Evolutionary conservation across 2,888 invertebrate species (phyloP).

Genomic region (Epinotia brunnichana): DNA sequence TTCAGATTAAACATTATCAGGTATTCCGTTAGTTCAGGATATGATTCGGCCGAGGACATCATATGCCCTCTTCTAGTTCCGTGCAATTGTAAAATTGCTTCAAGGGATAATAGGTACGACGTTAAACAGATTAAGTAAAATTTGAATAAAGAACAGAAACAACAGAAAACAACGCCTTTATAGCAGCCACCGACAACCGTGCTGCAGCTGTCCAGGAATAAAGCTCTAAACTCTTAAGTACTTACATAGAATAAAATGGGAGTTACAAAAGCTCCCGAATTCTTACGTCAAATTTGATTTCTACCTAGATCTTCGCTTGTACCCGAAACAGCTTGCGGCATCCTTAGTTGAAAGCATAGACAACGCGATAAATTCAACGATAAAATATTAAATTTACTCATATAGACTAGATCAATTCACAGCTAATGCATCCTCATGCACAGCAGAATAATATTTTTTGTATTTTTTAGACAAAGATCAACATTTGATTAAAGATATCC

Average conservation of each 20-base stretch:
- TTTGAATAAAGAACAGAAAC: constrained; percentile 22
- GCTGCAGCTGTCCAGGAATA: constrained; percentile 26
- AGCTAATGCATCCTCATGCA: constrained; percentile 52
- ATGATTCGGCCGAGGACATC: constrained; percentile 65
- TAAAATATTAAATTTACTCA: constrained; percentile 43
- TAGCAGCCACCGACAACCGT: constrained; percentile 34
- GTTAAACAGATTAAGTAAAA: constrained; percentile 21
- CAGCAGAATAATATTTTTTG: constrained; percentile 42
- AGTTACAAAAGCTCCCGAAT: constrained; percentile 1
- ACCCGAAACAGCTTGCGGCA: constrained; percentile 12
- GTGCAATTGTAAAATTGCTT: constrained; percentile 39
- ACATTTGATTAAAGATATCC: constrained; percentile 45
- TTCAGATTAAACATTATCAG: constrained; percentile 70
- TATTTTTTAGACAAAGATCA: constrained; percentile 45
- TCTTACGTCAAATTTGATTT: constrained; percentile 33
- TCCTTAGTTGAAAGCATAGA: constrained; percentile 38
- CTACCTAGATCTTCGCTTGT: constrained; percentile 29
- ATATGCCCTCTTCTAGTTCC: constrained; percentile 36
- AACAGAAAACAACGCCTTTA: constrained; percentile 19
- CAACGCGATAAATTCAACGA: constrained; percentile 43
- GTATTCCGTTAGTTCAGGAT: constrained; percentile 78
- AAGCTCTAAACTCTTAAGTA: constrained; percentile 31
- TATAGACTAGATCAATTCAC: constrained; percentile 55
- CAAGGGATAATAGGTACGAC: constrained; percentile 28
- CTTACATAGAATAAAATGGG: constrained; percentile 33